phyloP scores from a whole-genome alignment of 2,113 vertebrate genomes.

The Lucifuga dentata region DNA sequence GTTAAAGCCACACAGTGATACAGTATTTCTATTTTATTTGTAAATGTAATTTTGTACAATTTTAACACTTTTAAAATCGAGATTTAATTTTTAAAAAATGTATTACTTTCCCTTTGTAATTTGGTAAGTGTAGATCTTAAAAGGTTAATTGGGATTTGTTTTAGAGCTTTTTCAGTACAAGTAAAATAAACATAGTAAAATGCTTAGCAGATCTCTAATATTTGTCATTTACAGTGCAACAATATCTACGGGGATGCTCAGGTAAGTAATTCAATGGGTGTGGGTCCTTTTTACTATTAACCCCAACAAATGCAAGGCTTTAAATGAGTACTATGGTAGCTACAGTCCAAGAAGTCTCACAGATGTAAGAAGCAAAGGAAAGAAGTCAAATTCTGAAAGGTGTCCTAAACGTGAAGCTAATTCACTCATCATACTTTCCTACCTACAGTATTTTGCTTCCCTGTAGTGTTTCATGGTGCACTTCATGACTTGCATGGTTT shows the following conservation, averaged over 20 bases:
- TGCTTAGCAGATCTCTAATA: constrained; percentile 34
- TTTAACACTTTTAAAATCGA: too few relatives aligned
- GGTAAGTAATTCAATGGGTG: constrained; percentile 85
- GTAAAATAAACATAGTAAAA: neutral
- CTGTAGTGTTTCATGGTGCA: constrained; percentile 1
- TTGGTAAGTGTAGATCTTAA: neutral
- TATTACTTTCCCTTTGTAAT: too few relatives aligned
- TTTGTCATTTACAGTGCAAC: constrained; percentile 89
- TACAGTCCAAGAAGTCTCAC: neutral
- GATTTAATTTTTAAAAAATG: too few relatives aligned
- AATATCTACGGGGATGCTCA: constrained; percentile 96
- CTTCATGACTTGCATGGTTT: constrained; percentile 16
- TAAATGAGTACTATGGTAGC: constrained; percentile 21
- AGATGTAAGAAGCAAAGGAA: too few relatives aligned
- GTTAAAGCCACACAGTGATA: too few relatives aligned
- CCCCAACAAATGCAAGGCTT: constrained; percentile 47
- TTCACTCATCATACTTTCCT: neutral
- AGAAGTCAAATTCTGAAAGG: too few relatives aligned
- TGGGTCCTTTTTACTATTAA: constrained; percentile 36
- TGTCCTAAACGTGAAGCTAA: neutral
- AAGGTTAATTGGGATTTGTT: neutral
- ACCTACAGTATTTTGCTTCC: neutral
- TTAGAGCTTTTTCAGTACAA: neutral
- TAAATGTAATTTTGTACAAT: too few relatives aligned
- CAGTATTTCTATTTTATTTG: too few relatives aligned